A percentile compares a stretch with the other conserved stretches of the same genome.
phyloP scores from a whole-genome alignment of 2,888 invertebrate species.

The Ecdyonurus torrentis region DNA sequence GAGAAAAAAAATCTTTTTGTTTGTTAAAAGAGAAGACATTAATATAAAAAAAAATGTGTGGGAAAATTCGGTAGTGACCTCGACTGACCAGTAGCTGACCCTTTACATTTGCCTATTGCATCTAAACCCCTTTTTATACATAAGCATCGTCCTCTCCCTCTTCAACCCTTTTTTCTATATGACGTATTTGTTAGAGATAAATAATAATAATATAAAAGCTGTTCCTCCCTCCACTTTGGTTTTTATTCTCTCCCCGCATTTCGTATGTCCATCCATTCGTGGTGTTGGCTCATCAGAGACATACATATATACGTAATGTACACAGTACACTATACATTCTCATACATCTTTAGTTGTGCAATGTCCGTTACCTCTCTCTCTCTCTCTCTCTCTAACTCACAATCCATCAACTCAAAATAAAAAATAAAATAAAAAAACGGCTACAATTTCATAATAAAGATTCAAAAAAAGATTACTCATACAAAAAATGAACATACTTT shows the following conservation, averaged over 20 bases:
- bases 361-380: not conserved
- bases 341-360: not conserved
- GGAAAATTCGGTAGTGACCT: constrained; percentile 2
- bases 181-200: too few relatives aligned
- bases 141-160: too few relatives aligned
- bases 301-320: too few relatives aligned
- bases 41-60: not conserved
- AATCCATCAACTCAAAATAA: too few relatives aligned
- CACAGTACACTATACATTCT: not conserved
- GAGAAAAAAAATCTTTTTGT: not conserved
- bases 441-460: not conserved
- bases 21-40: not conserved
- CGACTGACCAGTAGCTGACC: not conserved
- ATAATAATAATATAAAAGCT: not conserved
- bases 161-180: too few relatives aligned
- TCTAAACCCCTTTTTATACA: not conserved
- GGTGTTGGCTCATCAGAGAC: too few relatives aligned
- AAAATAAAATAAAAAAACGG: not conserved
- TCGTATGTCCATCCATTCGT: too few relatives aligned
- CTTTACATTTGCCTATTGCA: not conserved
- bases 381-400: not conserved
- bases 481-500: too few relatives aligned
- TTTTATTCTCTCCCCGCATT: too few relatives aligned
- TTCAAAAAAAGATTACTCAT: too few relatives aligned
- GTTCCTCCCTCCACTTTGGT: too few relatives aligned